phyloP scores from a whole-genome alignment of 2,797 vertebrate species.

The Orientallactaga sibirica region DNA sequence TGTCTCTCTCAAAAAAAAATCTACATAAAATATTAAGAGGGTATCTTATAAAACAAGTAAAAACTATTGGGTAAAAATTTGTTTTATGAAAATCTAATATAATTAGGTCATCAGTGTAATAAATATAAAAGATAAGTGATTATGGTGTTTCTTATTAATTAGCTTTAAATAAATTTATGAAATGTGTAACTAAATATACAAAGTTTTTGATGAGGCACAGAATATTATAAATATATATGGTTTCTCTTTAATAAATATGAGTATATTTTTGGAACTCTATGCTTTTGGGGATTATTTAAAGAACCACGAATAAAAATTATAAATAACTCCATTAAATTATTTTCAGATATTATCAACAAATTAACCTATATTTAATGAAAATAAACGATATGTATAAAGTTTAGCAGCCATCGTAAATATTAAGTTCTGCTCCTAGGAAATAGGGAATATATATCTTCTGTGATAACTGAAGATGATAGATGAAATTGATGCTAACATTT shows the following conservation, averaged over 20 bases:
- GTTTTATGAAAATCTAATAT: not conserved
- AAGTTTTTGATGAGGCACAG: not conserved
- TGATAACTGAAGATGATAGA: not conserved
- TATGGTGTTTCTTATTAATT: not conserved
- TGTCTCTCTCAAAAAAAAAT: no score
- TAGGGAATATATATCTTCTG: slow-evolving; percentile 31
- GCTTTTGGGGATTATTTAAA: not conserved
- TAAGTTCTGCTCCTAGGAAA: not conserved
- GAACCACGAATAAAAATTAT: not conserved
- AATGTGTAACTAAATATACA: not conserved
- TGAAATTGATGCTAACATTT: slow-evolving; percentile 29
- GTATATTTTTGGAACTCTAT: not conserved
- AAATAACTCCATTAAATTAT: not conserved
- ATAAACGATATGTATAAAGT: not conserved
- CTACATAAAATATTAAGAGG: no score
- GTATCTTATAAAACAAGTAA: not conserved
- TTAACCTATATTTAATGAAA: slow-evolving; percentile 12
- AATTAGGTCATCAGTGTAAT: not conserved
- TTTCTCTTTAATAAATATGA: not conserved
- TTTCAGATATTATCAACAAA: not conserved
- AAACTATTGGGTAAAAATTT: not conserved
- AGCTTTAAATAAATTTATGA: not conserved
- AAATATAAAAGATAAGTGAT: not conserved
- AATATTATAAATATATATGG: not conserved
- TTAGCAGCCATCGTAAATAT: not conserved